Evolutionary conservation across 2,888 invertebrate species (phyloP), one percentile per base, ranked within the genome.

Genomic region (Mantis religiosa): DNA sequence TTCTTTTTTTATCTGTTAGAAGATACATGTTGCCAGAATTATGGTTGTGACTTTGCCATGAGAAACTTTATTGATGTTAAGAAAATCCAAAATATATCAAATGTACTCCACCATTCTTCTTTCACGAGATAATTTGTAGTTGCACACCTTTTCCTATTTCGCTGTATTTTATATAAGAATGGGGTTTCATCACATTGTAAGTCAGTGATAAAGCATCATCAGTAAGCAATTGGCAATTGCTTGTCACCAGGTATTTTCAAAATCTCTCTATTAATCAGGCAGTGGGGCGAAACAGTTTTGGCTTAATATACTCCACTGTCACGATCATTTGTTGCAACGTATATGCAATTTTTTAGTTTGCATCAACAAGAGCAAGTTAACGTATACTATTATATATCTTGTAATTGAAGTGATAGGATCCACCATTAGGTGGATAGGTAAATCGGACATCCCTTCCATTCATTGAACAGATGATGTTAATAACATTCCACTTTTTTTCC

Each of bases 281-380:
- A 88, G 28, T 82, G 12, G 6, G 81, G 84, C 4, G 89, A 30
- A 28, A 30, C 82, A 84, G 89, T 89, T 41, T 90, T 88, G 28
- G 28, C 88, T n/a, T n/a, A n/a, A 54, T 83, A 90, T 14, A 91
- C 90, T n/a, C 89, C 90, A 82, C 89, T 89, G 88, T 91, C 91
- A 89, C 90, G 81, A 41, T 91, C 91, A 90, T 91, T 90, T 20
- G 91, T 90, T 85, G 91, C 91, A 27, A 91, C 87, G 89, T 91
- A 54, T 89, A 90, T 82, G 89, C 88, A 84, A 91, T 91, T 87
- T 90, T 90, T 84, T 91, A 91, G 27, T 91, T 88, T 9, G 91
- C 91, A 89, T 91, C 89, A 8, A 30, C 28, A 84, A 87, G 87
- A n/a, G 88, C 87, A 82, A 90, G 27, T n/a, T n/a, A n/a, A n/a